Evolutionary conservation across 1,140 invertebrate genomes (phyloP).

Genomic region (Sarcophaga peregrina): DNA sequence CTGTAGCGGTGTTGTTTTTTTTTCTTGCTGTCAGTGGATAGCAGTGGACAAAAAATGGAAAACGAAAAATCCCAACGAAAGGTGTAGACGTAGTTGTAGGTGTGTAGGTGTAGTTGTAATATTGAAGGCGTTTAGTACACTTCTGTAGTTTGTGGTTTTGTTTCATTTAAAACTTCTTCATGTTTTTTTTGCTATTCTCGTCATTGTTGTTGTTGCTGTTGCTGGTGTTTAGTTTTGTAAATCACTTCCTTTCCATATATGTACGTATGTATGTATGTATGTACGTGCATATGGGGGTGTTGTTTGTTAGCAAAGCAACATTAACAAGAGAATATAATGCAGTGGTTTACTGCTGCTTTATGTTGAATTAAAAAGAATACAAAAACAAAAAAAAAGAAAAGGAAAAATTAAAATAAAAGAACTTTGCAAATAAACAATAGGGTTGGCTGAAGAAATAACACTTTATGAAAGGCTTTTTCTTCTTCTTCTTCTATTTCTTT

Average conservation of each 20-base stretch:
- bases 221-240: slow-evolving; percentile 7
- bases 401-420: no score
- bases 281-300: background rate
- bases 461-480: no score
- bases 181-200: background rate
- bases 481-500: no score
- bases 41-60: no score
- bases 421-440: no score
- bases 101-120: background rate
- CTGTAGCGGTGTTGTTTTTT: background rate
- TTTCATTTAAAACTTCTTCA: background rate
- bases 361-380: slow-evolving; percentile 2
- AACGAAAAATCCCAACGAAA: no score
- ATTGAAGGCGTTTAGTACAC: slow-evolving; percentile 21
- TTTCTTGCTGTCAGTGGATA: no score
- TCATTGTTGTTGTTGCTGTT: no score
- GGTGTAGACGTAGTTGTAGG: no score
- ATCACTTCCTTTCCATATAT: background rate
- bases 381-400: background rate
- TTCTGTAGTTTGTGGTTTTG: slow-evolving; percentile 8
- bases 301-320: background rate
- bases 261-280: no score
- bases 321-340: background rate
- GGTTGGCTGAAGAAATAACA: no score
- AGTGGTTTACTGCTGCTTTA: slow-evolving; percentile 4